Evolutionary conservation across 1,140 invertebrate genomes (phyloP).

Genomic region (Cataglyphis hispanica): DNA sequence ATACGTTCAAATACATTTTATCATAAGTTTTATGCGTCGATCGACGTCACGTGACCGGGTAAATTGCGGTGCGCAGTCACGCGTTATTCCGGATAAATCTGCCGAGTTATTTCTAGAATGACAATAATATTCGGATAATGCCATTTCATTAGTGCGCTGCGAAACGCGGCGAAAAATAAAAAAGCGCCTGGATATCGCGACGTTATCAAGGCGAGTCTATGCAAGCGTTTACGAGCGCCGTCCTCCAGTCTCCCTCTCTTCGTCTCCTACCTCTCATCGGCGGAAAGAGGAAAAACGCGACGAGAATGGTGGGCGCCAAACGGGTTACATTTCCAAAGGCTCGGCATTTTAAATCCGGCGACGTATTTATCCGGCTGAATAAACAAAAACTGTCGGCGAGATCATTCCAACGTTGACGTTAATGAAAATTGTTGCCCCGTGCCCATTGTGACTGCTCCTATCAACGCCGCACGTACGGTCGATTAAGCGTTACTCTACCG

Average conservation of each 20-base stretch:
- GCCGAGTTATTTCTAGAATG: constrained; percentile 44
- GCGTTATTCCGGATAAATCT: constrained; percentile 37
- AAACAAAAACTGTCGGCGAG: constrained; percentile 63
- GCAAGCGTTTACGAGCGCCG: constrained; percentile 31
- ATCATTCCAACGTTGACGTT: constrained; percentile 67
- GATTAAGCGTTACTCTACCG: constrained; percentile 73
- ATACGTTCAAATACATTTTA: constrained; percentile 20
- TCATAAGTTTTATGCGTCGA: neutral
- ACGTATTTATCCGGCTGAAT: constrained; percentile 53
- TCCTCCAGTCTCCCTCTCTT: neutral
- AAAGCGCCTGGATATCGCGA: constrained; percentile 37
- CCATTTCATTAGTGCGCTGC: constrained; percentile 49
- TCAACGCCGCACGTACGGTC: constrained; percentile 62
- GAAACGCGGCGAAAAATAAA: constrained; percentile 36
- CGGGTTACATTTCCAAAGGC: constrained; percentile 3
- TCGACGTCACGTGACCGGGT: neutral
- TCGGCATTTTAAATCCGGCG: constrained; percentile 58
- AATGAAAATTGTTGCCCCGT: constrained; percentile 64
- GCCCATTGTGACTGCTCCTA: constrained; percentile 33
- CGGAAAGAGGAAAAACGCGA: constrained; percentile 50
- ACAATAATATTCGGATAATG: constrained; percentile 57
- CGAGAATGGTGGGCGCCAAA: constrained; percentile 24
- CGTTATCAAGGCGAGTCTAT: constrained; percentile 45
- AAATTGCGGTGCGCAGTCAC: neutral
- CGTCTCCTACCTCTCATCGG: neutral